A percentile compares a stretch with the other conserved stretches of the same genome.
Evolutionary conservation across 2,113 vertebrate species (phyloP).

Genomic region (Takifugu bimaculatus): DNA sequence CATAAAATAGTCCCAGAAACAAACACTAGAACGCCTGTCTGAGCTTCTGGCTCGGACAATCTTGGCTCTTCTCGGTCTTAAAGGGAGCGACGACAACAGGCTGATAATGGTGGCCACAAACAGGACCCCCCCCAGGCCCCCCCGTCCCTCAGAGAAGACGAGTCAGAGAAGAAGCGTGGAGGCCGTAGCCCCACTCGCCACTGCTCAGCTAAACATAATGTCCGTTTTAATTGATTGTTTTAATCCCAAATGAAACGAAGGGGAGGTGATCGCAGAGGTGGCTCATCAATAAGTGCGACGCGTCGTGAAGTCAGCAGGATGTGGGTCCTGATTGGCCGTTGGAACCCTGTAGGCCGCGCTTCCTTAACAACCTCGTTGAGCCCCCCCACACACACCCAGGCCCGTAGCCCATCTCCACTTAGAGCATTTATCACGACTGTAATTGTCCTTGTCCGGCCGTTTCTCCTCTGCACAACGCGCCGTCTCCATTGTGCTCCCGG

Average conservation of each 20-base stretch:
- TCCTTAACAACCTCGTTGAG: neutral
- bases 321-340: neutral
- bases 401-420: slow-evolving; percentile 26
- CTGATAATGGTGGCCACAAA: no score
- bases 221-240: neutral
- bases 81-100: no score
- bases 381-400: slow-evolving; percentile 1
- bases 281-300: neutral
- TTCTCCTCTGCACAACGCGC: slow-evolving; percentile 13
- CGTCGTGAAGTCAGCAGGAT: neutral
- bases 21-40: no score
- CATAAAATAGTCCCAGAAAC: no score
- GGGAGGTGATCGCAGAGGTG: neutral
- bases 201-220: no score
- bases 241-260: neutral
- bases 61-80: no score
- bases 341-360: neutral
- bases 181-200: no score
- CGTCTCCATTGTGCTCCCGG: slow-evolving; percentile 29
- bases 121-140: no score
- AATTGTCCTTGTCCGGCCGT: slow-evolving; percentile 28
- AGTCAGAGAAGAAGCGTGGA: no score
- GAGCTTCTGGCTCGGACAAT: no score
- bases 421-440: slow-evolving; percentile 33
- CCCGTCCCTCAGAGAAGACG: no score